Evolutionary conservation across 1,140 invertebrate species (phyloP), one percentile per base, ranked within the genome.

Genomic region (Nephila pilipes): DNA sequence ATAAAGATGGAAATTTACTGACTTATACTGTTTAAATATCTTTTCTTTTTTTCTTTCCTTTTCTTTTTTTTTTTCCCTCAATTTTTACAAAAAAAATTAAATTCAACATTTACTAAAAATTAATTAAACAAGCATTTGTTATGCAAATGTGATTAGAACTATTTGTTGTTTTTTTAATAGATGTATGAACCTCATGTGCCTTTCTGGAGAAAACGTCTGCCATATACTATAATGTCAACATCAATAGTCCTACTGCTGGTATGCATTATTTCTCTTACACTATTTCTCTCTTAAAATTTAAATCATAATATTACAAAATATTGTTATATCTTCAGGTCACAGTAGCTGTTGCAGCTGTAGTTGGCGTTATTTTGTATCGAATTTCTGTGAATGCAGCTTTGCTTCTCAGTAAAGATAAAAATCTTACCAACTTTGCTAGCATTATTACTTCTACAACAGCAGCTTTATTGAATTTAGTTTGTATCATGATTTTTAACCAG

Each of bases 351-450:
- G 98, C 97, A 16, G 97, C 98, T 0, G 98, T 99, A 18, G 96
- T 99, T 93, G 98, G 97, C 20, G 98, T 99, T 38, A 98, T 99
- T 94, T 95, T 99, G 1, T 99, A 99, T 95, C 96, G 99, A 75
- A 98, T 99, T 97, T 97, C 98, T 2, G 96, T 98, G 85, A 96
- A 98, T 94, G 97, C 98, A 5, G 97, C 97, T 1, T 95, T 22
- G 32, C 87, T 75, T 29, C 94, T 94, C 1, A 92, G 87, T 54
- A n/a, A 79, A 29, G 93, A 94, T 36, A 94, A 95, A 25, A 96
- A 96, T 12, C 96, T 97, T 94, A 97, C 97, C 87, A 97, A 57
- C 96, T 14, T 97, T 97, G 94, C 97, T 1, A 97, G 97, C 92
- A 96, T 98, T 90, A 97, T 98, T 94, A 97, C 98, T 8, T 97